Evolutionary conservation across 2,888 invertebrate genomes (phyloP).

Genomic region (Cepaea hortensis): DNA sequence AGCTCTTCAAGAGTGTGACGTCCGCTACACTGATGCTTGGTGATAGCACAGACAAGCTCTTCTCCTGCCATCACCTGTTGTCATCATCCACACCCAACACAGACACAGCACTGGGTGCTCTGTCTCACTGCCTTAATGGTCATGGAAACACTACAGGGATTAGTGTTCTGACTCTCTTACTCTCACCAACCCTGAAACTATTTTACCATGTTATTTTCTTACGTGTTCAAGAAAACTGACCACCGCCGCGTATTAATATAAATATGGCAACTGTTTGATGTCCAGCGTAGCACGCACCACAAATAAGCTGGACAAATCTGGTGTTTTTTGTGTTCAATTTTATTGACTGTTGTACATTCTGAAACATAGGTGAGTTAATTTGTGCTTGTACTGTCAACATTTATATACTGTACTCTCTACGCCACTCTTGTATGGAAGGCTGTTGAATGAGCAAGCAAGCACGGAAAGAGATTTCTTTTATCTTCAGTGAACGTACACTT

Average conservation of each 20-base stretch:
- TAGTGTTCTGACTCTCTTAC: conserved; percentile 6
- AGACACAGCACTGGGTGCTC: conserved; percentile 5
- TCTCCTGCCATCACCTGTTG: background rate
- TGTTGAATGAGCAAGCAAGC: background rate
- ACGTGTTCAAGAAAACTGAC: too few relatives aligned
- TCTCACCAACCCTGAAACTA: background rate
- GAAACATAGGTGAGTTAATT: too few relatives aligned
- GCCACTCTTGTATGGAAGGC: background rate
- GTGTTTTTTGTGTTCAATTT: too few relatives aligned
- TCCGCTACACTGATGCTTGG: conserved; percentile 90
- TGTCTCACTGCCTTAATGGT: conserved; percentile 40
- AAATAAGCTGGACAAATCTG: too few relatives aligned
- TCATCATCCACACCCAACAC: background rate
- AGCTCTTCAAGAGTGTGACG: conserved; percentile 86
- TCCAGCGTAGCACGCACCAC: too few relatives aligned
- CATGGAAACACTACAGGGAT: conserved; percentile 26
- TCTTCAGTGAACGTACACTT: background rate
- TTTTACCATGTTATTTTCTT: too few relatives aligned
- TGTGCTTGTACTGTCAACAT: too few relatives aligned
- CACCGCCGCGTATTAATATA: background rate
- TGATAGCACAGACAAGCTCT: conserved; percentile 55
- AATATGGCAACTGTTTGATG: background rate
- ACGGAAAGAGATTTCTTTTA: background rate
- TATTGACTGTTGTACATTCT: too few relatives aligned
- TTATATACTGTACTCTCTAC: background rate